Evolutionary conservation across 2,797 vertebrate genomes (phyloP).

Genomic region (Chaetophractus vellerosus): DNA sequence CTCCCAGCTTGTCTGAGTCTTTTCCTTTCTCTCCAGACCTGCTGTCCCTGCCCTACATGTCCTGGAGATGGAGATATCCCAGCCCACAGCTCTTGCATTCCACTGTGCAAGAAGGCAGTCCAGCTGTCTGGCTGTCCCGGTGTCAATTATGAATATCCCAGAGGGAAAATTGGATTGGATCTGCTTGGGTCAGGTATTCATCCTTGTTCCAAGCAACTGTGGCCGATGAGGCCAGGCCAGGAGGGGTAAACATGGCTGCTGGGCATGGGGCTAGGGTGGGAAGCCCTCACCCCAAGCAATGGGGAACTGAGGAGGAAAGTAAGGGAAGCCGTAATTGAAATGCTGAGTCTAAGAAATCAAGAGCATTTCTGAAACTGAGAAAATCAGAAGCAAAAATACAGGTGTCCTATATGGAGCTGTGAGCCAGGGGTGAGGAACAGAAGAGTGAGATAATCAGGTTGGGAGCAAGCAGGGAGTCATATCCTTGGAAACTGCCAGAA

Average conservation of each 20-base stretch:
- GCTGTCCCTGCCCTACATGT: slow-evolving; percentile 60
- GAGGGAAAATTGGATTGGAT: slow-evolving; percentile 16
- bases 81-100: slow-evolving; percentile 42
- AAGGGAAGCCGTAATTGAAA: neutral
- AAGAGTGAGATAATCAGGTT: neutral
- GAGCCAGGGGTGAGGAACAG: neutral
- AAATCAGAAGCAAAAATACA: neutral
- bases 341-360: neutral
- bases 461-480: neutral
- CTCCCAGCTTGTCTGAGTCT: neutral
- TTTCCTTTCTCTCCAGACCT: slow-evolving; percentile 2
- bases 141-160: slow-evolving; percentile 54
- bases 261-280: neutral
- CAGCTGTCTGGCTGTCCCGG: slow-evolving; percentile 41
- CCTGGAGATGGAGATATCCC: slow-evolving; percentile 30
- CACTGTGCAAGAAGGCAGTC: slow-evolving; percentile 18
- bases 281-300: neutral
- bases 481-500: neutral
- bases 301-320: neutral
- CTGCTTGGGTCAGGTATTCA: neutral
- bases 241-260: neutral
- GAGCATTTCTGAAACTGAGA: slow-evolving; percentile 5
- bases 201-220: neutral
- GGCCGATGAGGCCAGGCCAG: neutral
- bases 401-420: neutral